Base-by-base conservation (phyloP, 2,888 invertebrate species). In the Stratiomys singularior region DNA sequence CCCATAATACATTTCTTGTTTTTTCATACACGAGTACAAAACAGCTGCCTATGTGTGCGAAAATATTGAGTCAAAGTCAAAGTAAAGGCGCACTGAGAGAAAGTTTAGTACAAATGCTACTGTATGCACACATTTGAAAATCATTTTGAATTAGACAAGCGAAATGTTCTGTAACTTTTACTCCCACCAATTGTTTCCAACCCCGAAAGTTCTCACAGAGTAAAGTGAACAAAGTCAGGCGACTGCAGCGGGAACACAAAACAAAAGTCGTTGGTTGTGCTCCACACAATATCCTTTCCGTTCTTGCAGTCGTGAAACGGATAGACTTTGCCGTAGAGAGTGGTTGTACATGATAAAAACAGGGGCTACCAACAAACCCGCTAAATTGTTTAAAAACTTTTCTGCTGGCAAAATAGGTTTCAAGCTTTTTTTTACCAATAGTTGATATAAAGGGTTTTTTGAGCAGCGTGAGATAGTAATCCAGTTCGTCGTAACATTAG, bases 351-450 rank as follows among this genome's bases (percentile, higher is more conserved):
- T 30, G 46, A 69, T 69, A 69, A 69, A 69, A 69, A 69, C 7
- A n/a, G 46, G 46, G 69, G 47, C 15, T 47, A 46, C 69, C 69
- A 23, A 69, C 46, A 69, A 69, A 69, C 69, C 69, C 69, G 69
- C 69, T 69, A 69, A 69, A 69, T 46, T 69, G 69, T 69, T 69
- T 69, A n/a, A 69, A 69, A 69, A 69, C 69, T 69, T 69, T 69
- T 15, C 23, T 69, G n/a, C 69, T 44, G 21, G 69, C 47, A 46
- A 25, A 18, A n/a, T n/a, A n/a, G n/a, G 46, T 30, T 69, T 25
- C 1, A 46, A 47, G 44, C 21, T 9, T 11, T 15, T 69, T 69
- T 69, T 46, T 66, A 15, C 37, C 47, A 13, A 47, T 69, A 30
- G 69, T 46, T 44, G 66, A 30, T 13, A 47, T 69, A 69, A 69